Evolutionary conservation across 2,888 invertebrate species (phyloP).

Genomic region (Yponomeuta evonymella): DNA sequence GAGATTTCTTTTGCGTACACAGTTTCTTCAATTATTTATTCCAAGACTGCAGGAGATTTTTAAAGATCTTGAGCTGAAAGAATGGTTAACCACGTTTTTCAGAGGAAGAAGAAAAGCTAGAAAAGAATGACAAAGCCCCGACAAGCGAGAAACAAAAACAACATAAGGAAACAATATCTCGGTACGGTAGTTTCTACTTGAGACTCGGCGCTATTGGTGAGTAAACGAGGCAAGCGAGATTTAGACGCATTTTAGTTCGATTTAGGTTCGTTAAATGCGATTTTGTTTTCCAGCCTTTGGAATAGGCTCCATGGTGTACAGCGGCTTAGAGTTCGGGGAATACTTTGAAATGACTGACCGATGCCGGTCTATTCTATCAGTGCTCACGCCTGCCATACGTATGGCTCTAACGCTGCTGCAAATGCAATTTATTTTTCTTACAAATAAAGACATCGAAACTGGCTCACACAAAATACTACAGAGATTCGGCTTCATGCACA

Average conservation of each 20-base stretch:
- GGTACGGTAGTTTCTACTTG: constrained; percentile 91
- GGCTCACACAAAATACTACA: constrained; percentile 82
- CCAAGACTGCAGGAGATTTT: background rate
- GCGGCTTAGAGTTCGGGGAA: constrained; percentile 82
- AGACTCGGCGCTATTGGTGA: constrained; percentile 88
- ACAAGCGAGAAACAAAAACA: constrained; percentile 39
- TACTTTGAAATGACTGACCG: constrained; percentile 83
- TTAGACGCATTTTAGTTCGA: background rate
- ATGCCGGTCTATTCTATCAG: constrained; percentile 80
- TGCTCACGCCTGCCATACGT: constrained; percentile 88
- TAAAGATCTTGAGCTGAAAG: background rate
- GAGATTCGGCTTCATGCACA: constrained; percentile 94
- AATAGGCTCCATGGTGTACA: constrained; percentile 83
- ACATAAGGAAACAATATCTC: constrained; percentile 56
- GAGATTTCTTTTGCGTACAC: background rate
- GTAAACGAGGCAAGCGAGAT: constrained; percentile 18
- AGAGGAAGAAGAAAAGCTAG: constrained; percentile 39
- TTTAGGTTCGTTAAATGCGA: background rate
- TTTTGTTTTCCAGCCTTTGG: constrained; percentile 58
- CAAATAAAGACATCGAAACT: constrained; percentile 82
- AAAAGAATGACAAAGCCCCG: constrained; percentile 50
- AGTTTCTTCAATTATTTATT: background rate
- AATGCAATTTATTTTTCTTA: constrained; percentile 95
- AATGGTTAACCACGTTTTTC: constrained; percentile 22
- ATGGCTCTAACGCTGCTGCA: constrained; percentile 91